Base-by-base conservation (phyloP, 1,140 invertebrate species). In the Drosophila tani region DNA sequence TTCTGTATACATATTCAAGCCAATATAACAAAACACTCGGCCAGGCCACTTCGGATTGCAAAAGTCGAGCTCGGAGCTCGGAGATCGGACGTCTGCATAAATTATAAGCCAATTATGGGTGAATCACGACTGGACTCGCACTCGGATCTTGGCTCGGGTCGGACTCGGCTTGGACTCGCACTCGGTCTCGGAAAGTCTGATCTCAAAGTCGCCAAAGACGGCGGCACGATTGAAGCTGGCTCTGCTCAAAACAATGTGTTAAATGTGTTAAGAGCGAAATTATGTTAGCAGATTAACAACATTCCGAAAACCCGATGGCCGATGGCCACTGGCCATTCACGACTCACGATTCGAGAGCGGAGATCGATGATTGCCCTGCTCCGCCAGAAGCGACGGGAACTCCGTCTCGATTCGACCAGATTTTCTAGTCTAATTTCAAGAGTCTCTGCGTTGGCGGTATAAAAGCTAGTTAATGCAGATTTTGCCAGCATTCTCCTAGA, bases 201-300 rank as follows among this genome's bases (percentile, higher is more conserved):
- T 32, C 40, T 43, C 57, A 63, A 60, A 50, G 58, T 45, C 35
- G 81, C 51, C 32, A 38, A 40, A 40, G 53, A 53, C 29, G 83
- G 73, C 84, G 85, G 85, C 79, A 21, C 75, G 51, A 90, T 90
- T 90, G 85, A 90, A 58, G 85, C 78, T 82, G 65, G 19, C 57
- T 68, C 70, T 74, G 81, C 53, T 67, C 79, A 76, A 82, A 90
- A 90, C 82, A 90, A 90, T 90, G 85, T 90, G 85, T 90, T 90
- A 90, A 90, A 90, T 85, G 85, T 90, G 85, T 90, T 90, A 90
- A 90, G 85, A 90, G 85, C 85, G 85, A 90, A 90, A 90, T 90
- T 90, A 90, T 90, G 85, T 90, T 90, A 90, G 83, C 85, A 90
- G 85, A 90, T 90, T 90, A 82, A 79, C 85, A 90, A 71, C 85